Evolutionary conservation across 2,113 vertebrate genomes (phyloP).

Genomic region (Xyliphius kryptos): DNA sequence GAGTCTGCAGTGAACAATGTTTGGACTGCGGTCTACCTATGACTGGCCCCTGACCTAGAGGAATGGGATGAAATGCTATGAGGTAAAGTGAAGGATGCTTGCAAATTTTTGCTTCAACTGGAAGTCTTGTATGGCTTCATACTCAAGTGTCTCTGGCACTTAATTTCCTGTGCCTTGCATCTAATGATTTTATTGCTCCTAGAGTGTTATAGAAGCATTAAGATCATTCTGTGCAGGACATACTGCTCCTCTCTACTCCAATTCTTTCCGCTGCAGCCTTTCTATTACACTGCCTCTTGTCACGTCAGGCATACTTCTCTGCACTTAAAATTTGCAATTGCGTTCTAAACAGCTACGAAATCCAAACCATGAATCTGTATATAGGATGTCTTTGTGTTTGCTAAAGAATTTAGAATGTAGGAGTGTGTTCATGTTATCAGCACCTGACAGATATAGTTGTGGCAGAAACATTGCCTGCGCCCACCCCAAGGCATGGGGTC

Average conservation of each 20-base stretch:
- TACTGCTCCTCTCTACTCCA: neutral
- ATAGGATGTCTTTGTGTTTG: slow-evolving; percentile 26
- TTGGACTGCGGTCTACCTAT: no score
- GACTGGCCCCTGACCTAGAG: no score
- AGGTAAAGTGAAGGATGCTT: no score
- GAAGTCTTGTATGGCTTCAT: no score
- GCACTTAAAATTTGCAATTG: slow-evolving; percentile 5
- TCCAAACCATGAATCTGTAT: slow-evolving; percentile 17
- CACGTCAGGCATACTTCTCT: neutral
- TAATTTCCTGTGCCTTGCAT: no score
- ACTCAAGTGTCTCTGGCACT: no score
- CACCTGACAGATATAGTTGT: slow-evolving; percentile 33
- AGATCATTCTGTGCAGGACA: neutral
- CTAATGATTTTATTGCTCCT: no score
- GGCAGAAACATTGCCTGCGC: slow-evolving; percentile 24
- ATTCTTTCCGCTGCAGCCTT: neutral
- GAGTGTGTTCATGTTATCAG: slow-evolving; percentile 19
- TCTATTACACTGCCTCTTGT: slow-evolving; percentile 12
- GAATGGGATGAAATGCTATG: no score
- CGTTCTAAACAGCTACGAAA: slow-evolving; percentile 15
- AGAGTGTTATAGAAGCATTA: no score
- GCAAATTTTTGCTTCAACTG: no score
- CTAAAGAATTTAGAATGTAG: slow-evolving; percentile 17
- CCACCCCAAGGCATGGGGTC: slow-evolving; percentile 13
- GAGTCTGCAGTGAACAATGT: no score